phyloP scores from a whole-genome alignment of 2,113 vertebrate genomes.

The Empidonax alnorum region DNA sequence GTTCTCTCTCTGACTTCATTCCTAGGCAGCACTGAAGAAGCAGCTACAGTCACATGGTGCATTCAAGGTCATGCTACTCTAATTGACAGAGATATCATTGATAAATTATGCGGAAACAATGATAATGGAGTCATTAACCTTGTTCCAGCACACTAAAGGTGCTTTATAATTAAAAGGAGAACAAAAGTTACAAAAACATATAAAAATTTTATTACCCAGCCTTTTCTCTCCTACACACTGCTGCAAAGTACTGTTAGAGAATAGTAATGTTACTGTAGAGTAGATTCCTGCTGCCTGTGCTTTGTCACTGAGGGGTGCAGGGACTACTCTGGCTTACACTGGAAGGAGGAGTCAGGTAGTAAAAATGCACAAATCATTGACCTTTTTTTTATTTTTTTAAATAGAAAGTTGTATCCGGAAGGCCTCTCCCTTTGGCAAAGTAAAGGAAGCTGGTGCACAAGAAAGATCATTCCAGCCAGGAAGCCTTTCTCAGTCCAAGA shows the following conservation, averaged over 20 bases:
- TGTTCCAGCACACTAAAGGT: slow-evolving; percentile 38
- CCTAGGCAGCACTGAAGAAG: slow-evolving; percentile 19
- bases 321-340: background rate
- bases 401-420: background rate
- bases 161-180: slow-evolving; percentile 31
- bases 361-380: background rate
- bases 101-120: slow-evolving; percentile 61
- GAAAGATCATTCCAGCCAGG: background rate
- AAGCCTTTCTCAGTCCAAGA: slow-evolving; percentile 7
- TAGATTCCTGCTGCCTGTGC: background rate
- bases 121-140: slow-evolving; percentile 50
- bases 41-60: slow-evolving; percentile 34
- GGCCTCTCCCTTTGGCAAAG: slow-evolving; percentile 10
- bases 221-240: slow-evolving; percentile 14
- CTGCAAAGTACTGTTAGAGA: background rate
- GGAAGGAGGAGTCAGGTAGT: slow-evolving; percentile 19
- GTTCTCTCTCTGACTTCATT: slow-evolving; percentile 46
- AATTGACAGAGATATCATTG: slow-evolving; percentile 35
- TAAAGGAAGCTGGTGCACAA: background rate
- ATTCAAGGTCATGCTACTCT: slow-evolving; percentile 66
- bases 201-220: slow-evolving; percentile 31
- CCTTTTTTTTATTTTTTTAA: background rate
- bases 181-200: slow-evolving; percentile 42
- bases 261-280: background rate
- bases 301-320: background rate